phyloP scores from a whole-genome alignment of 1,140 invertebrate species.

The Prorops nasuta region DNA sequence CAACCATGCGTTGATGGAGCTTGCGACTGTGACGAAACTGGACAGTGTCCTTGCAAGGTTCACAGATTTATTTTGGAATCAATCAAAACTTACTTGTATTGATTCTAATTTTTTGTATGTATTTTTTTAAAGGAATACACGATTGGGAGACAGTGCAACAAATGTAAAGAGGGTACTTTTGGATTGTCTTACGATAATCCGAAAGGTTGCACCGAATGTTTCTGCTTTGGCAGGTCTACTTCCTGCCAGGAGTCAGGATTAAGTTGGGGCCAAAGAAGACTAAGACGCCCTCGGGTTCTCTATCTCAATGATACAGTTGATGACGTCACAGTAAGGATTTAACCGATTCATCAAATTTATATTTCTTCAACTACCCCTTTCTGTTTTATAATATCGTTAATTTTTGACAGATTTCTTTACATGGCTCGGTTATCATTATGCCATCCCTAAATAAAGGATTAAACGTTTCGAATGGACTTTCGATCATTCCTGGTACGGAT shows the following conservation, averaged over 20 bases:
- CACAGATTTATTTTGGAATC: slow-evolving; percentile 15
- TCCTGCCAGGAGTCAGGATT: slow-evolving; percentile 76
- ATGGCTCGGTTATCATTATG: slow-evolving; percentile 37
- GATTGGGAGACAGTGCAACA: slow-evolving; percentile 77
- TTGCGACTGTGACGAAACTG: slow-evolving; percentile 72
- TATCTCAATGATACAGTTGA: slow-evolving; percentile 57
- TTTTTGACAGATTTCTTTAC: neutral
- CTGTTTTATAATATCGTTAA: slow-evolving; percentile 4
- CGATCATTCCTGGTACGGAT: slow-evolving; percentile 66
- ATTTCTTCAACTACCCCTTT: no score
- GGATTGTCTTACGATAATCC: slow-evolving; percentile 71
- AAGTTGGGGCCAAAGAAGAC: slow-evolving; percentile 72
- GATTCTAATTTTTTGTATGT: slow-evolving; percentile 5
- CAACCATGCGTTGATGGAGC: slow-evolving; percentile 60
- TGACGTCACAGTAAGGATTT: slow-evolving; percentile 50
- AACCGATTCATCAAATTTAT: no score
- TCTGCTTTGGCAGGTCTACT: slow-evolving; percentile 81
- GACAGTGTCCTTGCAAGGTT: slow-evolving; percentile 86
- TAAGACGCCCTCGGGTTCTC: slow-evolving; percentile 60
- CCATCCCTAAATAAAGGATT: slow-evolving; percentile 47
- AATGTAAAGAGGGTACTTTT: slow-evolving; percentile 82
- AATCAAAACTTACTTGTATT: no score
- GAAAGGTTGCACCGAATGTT: slow-evolving; percentile 83
- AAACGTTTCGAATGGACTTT: slow-evolving; percentile 62
- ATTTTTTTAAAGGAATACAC: slow-evolving; percentile 66